Base-by-base conservation (phyloP, 2,888 invertebrate genomes). In the Orchestes rusci region DNA sequence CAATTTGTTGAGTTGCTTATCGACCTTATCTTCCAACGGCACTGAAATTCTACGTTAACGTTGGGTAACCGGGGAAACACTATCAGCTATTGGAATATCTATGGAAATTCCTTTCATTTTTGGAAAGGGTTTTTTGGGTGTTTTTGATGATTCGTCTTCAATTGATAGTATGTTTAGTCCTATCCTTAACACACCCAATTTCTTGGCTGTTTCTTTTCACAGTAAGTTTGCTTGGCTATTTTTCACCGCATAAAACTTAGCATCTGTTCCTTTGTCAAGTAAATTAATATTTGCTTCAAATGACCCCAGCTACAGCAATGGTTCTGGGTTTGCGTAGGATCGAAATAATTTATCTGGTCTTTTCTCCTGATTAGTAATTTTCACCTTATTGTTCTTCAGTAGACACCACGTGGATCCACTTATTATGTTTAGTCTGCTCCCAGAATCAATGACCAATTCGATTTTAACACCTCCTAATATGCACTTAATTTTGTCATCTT, bases 1-100 rank as follows among this genome's bases (percentile, higher is more conserved):
- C 7, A 59, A 39, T 34, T 56, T 47, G 5, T 55, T 23, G 5
- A 61, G 37, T 35, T 53, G 51, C 15, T 46, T 37, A 12, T 56
- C 39, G 16, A 57, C 32, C 41, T 49, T 49, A 5, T 48, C 41
- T 33, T 55, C 48, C 19, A 64, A 40, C 4, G 61, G 56, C 29
- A 58, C 54, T n/a, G 64, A 64, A 12, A 62, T 39, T 27, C 62
- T 44, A 19, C 62, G 47, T 39, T 57, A 47, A 32, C 60, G 60
- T 48, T 64, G 63, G 16, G 48, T 46, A 18, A 63, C 53, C 18
- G 64, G 61, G 30, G 50, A 55, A 3, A 55, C 33, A 10, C 41
- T 36, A 54, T 42, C 16, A 16, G 43, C 40, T 12, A 43, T 43
- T 5, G 39, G 39, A 29, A 43, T 43, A 16, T 30, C 16, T 16